These are phyloP conservation scores for Novumbra hubbsi DNA, from an alignment of 2,797 vertebrate genomes.

Conservation along the genomic window DNA sequence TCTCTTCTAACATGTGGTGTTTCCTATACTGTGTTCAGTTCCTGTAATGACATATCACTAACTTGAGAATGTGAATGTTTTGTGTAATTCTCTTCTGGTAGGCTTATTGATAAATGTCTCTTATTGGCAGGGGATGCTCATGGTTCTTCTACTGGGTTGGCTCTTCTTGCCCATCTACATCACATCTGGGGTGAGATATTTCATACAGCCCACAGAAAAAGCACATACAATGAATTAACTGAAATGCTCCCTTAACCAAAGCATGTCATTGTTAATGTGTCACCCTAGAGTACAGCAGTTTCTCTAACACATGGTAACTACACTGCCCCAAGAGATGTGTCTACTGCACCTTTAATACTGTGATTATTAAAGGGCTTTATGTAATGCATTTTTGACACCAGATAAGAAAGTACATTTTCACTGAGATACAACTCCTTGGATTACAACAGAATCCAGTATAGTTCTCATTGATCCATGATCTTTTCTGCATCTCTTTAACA, in stretches of 20 bases:
- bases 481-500: conserved; percentile 44
- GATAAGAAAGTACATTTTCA: not conserved
- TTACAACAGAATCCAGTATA: not conserved
- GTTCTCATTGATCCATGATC: not conserved
- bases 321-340: no score
- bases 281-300: not conserved
- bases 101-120: not conserved
- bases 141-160: conserved; percentile 89
- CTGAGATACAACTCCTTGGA: not conserved
- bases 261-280: not conserved
- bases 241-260: not conserved
- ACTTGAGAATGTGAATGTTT: not conserved
- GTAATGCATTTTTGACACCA: not conserved
- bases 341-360: no score
- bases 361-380: no score
- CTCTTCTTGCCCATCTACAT: conserved; percentile 95
- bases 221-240: not conserved
- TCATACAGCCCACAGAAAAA: not conserved
- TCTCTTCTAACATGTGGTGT: no score
- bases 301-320: not conserved
- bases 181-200: conserved; percentile 81
- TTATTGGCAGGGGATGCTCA: conserved; percentile 84
- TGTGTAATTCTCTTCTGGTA: not conserved
- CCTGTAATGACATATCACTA: not conserved
- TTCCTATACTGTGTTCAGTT: no score